Conservation (phyloP, 2,797 vertebrate species). For the Enteromius afrohamiltoni region DNA sequence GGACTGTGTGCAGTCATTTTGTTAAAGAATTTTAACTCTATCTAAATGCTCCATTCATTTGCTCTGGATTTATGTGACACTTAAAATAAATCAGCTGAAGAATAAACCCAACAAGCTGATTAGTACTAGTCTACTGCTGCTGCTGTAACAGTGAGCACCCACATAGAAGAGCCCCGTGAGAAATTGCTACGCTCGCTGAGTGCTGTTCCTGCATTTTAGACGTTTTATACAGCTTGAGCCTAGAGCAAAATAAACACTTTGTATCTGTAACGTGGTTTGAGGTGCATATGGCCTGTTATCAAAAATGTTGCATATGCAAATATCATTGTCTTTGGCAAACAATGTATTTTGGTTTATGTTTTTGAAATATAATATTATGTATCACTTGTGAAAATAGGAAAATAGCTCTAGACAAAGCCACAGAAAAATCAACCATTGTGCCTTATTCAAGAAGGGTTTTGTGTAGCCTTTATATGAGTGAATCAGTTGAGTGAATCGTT, state of each 20-base stretch:
- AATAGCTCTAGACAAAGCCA: background rate
- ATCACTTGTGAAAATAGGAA: background rate
- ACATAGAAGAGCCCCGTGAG: conserved; percentile 57
- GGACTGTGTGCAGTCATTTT: conserved; percentile 68
- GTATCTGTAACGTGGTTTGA: background rate
- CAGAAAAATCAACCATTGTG: background rate
- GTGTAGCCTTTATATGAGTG: background rate
- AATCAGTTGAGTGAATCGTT: background rate
- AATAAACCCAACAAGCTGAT: conserved; percentile 69
- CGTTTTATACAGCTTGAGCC: conserved; percentile 10
- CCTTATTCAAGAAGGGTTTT: background rate
- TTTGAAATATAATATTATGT: background rate
- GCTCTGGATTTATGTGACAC: conserved; percentile 69
- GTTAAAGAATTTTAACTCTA: conserved; percentile 74
- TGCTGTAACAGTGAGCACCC: conserved; percentile 59
- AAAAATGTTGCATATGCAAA: background rate
- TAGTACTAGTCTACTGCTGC: conserved; percentile 65
- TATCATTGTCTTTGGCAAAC: background rate
- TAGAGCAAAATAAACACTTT: conserved; percentile 11
- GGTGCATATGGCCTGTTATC: background rate
- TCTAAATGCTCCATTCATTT: conserved; percentile 75
- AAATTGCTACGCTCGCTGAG: conserved; percentile 36
- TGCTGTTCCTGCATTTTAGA: background rate
- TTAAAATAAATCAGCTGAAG: conserved; percentile 73
- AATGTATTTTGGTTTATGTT: background rate